These are phyloP conservation scores for Tethya wilhelma DNA, from an alignment of 37 sponge, comb jelly and placozoan genomes.

Conservation along the genomic window DNA sequence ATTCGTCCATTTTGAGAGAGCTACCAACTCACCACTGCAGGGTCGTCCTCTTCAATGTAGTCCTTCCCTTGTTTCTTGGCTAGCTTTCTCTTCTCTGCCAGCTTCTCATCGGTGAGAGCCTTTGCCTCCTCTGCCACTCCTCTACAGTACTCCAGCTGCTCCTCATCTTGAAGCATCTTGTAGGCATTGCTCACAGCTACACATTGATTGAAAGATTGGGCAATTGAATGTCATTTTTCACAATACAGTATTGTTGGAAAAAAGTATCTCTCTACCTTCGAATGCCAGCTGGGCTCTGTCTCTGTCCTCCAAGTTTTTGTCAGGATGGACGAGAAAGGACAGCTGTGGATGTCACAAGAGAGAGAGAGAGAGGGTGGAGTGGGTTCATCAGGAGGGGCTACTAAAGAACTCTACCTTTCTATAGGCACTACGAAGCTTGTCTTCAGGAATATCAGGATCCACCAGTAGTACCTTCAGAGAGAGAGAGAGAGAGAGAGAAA, in stretches of 20 bases:
- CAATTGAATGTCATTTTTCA: background rate
- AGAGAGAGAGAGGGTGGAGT: background rate
- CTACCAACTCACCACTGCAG: constrained; percentile 53
- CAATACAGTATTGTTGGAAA: background rate
- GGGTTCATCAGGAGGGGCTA: too few species aligned
- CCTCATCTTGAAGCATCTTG: constrained; percentile 83
- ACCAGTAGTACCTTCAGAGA: constrained; percentile 83
- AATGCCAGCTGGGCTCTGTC: constrained; percentile 94
- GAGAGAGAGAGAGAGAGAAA: background rate
- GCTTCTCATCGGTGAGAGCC: constrained; percentile 47
- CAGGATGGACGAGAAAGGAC: constrained; percentile 98
- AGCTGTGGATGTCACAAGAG: constrained; percentile 57
- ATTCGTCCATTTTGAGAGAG: background rate
- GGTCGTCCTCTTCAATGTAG: constrained; percentile 86
- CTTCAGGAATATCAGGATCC: constrained; percentile 66
- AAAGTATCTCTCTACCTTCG: constrained; percentile 75
- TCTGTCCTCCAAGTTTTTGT: constrained; percentile 88
- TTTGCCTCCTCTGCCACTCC: constrained; percentile 78
- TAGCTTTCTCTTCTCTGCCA: constrained; percentile 84
- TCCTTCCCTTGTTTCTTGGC: constrained; percentile 78
- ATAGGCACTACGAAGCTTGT: constrained; percentile 84
- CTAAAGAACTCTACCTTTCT: constrained; percentile 69
- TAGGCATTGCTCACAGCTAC: constrained; percentile 90
- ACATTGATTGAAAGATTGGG: background rate
- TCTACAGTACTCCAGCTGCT: constrained; percentile 66